Evolutionary conservation across 1,140 invertebrate genomes (phyloP), one percentile per base, ranked within the genome.

Genomic region (Philaenus spumarius): DNA sequence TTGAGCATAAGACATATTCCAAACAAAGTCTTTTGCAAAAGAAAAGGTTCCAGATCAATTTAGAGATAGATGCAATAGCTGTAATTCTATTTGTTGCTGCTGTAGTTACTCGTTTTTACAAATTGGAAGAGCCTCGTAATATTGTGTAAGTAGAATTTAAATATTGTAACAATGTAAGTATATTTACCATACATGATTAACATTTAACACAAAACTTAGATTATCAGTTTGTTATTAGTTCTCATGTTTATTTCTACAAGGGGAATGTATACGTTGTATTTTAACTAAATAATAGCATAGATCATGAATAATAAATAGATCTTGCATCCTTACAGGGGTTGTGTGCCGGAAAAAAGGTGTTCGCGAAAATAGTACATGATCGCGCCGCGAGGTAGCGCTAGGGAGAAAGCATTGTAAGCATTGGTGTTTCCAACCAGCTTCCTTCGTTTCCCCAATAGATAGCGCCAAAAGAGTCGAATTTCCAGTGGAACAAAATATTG

Each of bases 11-110:
- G 52, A 46, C 2, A 26, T 26, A 40, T 17, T 14, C 30, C 15
- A 42, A 26, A 22, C 24, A 20, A 22, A 45, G 39, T 17, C 9
- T 17, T 17, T 20, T 26, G 30, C 46, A 53, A 24, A 51, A 23
- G 30, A 45, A 30, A n/a, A 43, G 15, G 37, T 64, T 63, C 46
- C 20, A 58, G 37, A 61, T 90, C 55, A 81, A 77, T 64, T 72
- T 90, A 56, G 80, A 86, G 72, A 73, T 95, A 50, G 92, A 96
- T 77, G 59, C 90, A 19, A 76, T 94, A 37, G 85, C 88, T 53
- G 62, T 87, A 39, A 53, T 77, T 7, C 71, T 96, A 34, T 84
- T 95, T 68, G 43, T 85, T 26, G 62, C 84, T 57, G 86, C 84
- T 40, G 69, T 94, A 48, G 68, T 77, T 6, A 93, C 90, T 26